Base-by-base conservation (phyloP, 2,113 vertebrate species). In the Odobenus rosmarus region DNA sequence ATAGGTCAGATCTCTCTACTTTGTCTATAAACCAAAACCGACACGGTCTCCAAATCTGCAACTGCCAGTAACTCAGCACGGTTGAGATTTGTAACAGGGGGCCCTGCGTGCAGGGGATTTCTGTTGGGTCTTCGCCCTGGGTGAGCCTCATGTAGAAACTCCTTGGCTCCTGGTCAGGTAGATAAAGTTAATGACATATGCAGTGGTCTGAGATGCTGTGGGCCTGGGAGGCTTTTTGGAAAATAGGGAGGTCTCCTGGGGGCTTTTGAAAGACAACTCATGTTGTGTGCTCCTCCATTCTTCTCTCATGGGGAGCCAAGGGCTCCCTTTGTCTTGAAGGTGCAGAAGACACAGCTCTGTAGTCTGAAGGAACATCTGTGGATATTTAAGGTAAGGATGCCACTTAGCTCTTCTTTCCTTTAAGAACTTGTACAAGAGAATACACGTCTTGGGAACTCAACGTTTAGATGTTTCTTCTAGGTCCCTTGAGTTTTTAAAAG, bases 401-500 rank as follows among this genome's bases (percentile, higher is more conserved):
- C 39, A 14, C 42, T 93, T 77, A 53, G 46, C 57, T 64, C 53
- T 57, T 64, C 82, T 93, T 67, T 21, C 24, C 28, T 57, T 88
- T 39, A 69, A 62, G 49, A 91, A 67, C 26, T 2, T n/a, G 74
- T 59, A 6, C 53, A 79, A 55, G 67, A 93, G 67, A 80, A 24
- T 55, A 24, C 55, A 46, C 15, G 18, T 79, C 76, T 76, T 36
- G 12, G 5, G 42, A 55, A 57, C 77, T 92, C 72, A 24, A 2
- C 0, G 11, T 96, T 55, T 36, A 94, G 93, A 95, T 87, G 77
- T 33, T 90, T 15, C 88, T 46, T n/a, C 55, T 36, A 42, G 31
- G 64, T 87, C 95, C 93, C 82, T 19, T 19, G 89, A 80, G 51
- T 93, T 93, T 90, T 93, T 90, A 61, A 77, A 92, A 93, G 79